Conservation (phyloP, 2,888 invertebrate species). For the Margaritifera margaritifera region DNA sequence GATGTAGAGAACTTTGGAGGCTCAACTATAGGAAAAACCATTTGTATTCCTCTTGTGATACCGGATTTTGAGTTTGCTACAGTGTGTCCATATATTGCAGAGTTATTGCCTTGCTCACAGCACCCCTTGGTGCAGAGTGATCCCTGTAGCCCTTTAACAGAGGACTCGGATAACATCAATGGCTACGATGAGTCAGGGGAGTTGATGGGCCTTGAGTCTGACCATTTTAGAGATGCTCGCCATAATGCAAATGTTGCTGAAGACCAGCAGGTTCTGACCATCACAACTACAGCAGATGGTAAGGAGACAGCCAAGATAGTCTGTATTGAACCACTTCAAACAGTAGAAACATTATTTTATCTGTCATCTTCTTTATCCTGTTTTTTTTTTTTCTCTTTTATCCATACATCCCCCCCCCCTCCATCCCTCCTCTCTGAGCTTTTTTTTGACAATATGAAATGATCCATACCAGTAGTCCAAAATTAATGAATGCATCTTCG, state of each 20-base stretch:
- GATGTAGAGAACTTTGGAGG: conserved; percentile 77
- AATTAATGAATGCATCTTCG: no score
- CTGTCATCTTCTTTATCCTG: no score
- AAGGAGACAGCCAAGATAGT: neutral
- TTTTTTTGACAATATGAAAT: no score
- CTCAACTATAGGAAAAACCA: conserved; percentile 18
- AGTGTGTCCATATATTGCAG: conserved; percentile 74
- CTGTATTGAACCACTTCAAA: no score
- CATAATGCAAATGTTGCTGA: neutral
- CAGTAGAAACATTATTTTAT: no score
- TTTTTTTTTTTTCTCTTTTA: conserved; percentile 2
- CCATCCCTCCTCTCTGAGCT: no score
- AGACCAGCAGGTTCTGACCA: conserved; percentile 20
- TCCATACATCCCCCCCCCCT: no score
- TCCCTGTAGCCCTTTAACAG: conserved; percentile 78
- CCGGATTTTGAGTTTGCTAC: conserved; percentile 90
- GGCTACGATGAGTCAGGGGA: conserved; percentile 20
- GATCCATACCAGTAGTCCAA: no score
- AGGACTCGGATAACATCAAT: conserved; percentile 20
- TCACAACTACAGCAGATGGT: conserved; percentile 24
- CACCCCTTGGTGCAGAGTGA: neutral
- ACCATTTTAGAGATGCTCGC: neutral
- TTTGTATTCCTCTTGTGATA: conserved; percentile 80
- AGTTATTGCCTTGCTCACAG: conserved; percentile 34
- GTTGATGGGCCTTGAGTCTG: neutral